phyloP scores from a whole-genome alignment of 2,888 invertebrate species.

The Timandra comae region DNA sequence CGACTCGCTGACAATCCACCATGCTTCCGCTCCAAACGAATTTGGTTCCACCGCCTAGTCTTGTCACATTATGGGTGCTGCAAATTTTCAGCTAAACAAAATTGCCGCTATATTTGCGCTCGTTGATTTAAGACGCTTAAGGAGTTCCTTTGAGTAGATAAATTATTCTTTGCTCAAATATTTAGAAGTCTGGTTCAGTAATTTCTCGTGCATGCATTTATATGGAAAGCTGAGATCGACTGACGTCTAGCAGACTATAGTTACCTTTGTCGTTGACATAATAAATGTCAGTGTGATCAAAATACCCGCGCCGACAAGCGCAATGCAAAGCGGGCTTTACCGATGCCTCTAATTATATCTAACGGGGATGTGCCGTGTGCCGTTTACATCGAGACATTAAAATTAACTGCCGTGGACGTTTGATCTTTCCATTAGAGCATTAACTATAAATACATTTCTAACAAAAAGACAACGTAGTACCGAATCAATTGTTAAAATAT shows the following conservation, averaged over 20 bases:
- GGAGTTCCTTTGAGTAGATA: too few species aligned
- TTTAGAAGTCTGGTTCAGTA: constrained; percentile 6
- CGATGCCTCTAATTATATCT: constrained; percentile 71
- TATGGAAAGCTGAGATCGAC: constrained; percentile 1
- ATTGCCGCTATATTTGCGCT: too few species aligned
- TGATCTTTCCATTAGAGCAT: constrained; percentile 74
- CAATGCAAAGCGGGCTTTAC: constrained; percentile 49
- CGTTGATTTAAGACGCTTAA: background rate
- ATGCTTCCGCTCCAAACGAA: constrained; percentile 15
- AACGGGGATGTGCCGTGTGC: constrained; percentile 51
- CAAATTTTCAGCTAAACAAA: constrained; percentile 15
- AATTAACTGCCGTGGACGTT: constrained; percentile 70
- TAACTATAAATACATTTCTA: constrained; percentile 61
- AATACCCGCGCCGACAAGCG: constrained; percentile 45
- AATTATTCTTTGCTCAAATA: background rate
- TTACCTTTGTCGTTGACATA: constrained; percentile 41
- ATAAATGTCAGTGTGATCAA: constrained; percentile 65
- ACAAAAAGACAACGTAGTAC: constrained; percentile 56
- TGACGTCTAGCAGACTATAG: background rate
- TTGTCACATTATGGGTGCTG: constrained; percentile 16
- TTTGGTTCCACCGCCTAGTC: constrained; percentile 6
- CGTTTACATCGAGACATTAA: constrained; percentile 72
- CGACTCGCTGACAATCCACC: constrained; percentile 32
- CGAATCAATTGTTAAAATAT: constrained; percentile 51
- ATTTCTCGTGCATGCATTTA: constrained; percentile 20